Percentiles rank a stretch among this genome's conserved stretches.
Evolutionary conservation across 2,113 vertebrate genomes (phyloP).

Genomic region (Geococcyx californianus): DNA sequence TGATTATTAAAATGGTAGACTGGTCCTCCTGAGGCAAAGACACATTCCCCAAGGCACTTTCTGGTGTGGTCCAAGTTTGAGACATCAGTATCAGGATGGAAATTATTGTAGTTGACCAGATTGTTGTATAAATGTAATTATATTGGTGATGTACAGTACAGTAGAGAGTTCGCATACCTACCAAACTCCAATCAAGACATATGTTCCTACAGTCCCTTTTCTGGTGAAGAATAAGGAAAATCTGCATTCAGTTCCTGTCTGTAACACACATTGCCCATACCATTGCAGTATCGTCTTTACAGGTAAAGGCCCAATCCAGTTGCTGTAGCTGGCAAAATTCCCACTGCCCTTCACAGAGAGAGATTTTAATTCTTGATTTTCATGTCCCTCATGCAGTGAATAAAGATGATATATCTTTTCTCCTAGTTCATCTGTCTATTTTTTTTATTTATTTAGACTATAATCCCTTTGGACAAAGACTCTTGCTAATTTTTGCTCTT

Average conservation of each 20-base stretch:
- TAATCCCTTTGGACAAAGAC: background rate
- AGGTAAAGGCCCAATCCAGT: background rate
- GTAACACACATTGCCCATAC: background rate
- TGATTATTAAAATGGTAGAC: background rate
- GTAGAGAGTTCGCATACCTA: background rate
- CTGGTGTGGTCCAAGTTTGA: background rate
- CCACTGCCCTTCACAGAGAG: background rate
- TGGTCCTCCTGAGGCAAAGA: background rate
- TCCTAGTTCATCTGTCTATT: background rate
- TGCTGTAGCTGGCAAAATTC: background rate
- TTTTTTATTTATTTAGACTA: background rate
- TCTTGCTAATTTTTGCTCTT: background rate
- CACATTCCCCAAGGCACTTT: background rate
- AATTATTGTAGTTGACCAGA: background rate
- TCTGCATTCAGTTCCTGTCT: background rate
- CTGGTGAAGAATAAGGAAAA: background rate
- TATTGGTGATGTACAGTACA: background rate
- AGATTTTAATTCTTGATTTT: slow-evolving; percentile 28
- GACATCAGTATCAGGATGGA: background rate
- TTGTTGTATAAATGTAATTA: background rate
- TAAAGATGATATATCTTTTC: background rate
- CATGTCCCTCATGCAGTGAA: background rate
- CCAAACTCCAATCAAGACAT: background rate
- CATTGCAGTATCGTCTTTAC: background rate
- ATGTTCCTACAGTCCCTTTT: background rate